phyloP scores from a whole-genome alignment of 2,888 invertebrate species.

The Cheilosia impressa region DNA sequence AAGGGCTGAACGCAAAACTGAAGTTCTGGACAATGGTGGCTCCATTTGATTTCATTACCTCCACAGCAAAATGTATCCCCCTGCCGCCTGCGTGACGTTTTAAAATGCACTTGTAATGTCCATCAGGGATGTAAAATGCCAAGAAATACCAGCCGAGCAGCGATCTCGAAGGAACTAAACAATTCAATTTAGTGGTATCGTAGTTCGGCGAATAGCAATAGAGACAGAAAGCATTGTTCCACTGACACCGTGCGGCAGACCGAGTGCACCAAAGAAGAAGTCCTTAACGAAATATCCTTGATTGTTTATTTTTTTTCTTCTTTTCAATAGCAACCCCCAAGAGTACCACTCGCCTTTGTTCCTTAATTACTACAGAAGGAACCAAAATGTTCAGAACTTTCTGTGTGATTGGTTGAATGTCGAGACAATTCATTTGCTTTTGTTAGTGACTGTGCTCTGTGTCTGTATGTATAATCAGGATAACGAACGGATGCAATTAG shows the following conservation, averaged over 20 bases:
- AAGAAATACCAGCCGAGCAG: constrained; percentile 11
- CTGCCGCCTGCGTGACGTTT: constrained; percentile 10
- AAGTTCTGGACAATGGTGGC: constrained; percentile 50
- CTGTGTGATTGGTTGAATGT: constrained; percentile 44
- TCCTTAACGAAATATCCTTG: constrained; percentile 61
- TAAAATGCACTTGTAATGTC: constrained; percentile 71
- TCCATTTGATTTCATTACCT: constrained; percentile 65
- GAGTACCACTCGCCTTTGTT: constrained; percentile 50
- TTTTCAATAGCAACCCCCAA: constrained; percentile 9
- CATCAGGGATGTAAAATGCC: constrained; percentile 64
- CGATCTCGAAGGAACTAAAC: constrained; percentile 44
- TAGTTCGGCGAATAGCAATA: constrained; percentile 25
- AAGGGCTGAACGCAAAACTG: background rate
- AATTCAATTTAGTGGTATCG: constrained; percentile 68
- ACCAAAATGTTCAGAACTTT: constrained; percentile 49
- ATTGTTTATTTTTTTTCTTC: constrained; percentile 33
- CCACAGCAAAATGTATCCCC: constrained; percentile 17
- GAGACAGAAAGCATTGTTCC: constrained; percentile 27
- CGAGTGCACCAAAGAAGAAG: constrained; percentile 29
- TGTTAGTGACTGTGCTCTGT: background rate
- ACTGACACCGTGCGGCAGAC: constrained; percentile 46
- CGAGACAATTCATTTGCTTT: constrained; percentile 35
- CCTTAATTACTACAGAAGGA: constrained; percentile 65
- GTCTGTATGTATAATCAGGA: background rate
- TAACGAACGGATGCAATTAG: constrained; percentile 67